A percentile compares a stretch with the other conserved stretches of the same genome.
These are phyloP conservation scores for Hoplias malabaricus DNA, from an alignment of 2,113 vertebrate genomes.

Conservation along the genomic window DNA sequence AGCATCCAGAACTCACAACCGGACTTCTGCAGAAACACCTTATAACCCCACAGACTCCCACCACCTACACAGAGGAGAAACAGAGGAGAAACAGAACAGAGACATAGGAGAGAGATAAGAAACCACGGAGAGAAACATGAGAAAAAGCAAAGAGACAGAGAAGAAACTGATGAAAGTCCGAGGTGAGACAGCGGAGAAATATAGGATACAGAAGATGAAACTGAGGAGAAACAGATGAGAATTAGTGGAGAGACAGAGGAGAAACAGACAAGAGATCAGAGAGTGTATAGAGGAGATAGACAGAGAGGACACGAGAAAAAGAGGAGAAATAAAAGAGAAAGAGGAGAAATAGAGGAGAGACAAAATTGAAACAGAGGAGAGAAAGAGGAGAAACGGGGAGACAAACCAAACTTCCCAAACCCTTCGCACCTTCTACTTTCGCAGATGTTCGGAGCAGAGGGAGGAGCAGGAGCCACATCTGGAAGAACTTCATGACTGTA, in stretches of 20 bases:
- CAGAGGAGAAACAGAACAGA: neutral
- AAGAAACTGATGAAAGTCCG: no score
- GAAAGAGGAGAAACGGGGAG: neutral
- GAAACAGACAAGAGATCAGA: no score
- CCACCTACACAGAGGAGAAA: neutral
- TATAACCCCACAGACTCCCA: constrained; percentile 72
- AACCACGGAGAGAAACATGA: no score
- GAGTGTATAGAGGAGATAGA: neutral
- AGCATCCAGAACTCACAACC: constrained; percentile 64
- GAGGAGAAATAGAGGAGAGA: no score
- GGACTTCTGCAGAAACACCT: constrained; percentile 63
- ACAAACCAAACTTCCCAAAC: no score
- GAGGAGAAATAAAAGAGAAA: neutral
- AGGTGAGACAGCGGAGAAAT: neutral
- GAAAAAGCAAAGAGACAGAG: neutral
- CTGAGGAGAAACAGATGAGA: neutral
- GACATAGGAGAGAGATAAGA: no score
- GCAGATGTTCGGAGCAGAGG: neutral
- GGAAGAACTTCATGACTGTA: neutral
- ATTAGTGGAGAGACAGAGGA: no score
- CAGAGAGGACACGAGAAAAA: no score
- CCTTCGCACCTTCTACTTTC: neutral
- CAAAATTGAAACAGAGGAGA: neutral
- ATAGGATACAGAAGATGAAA: no score
- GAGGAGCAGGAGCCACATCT: constrained; percentile 5